Evolutionary conservation across 2,888 invertebrate species (phyloP).

Genomic region (Brachylomia viminalis): DNA sequence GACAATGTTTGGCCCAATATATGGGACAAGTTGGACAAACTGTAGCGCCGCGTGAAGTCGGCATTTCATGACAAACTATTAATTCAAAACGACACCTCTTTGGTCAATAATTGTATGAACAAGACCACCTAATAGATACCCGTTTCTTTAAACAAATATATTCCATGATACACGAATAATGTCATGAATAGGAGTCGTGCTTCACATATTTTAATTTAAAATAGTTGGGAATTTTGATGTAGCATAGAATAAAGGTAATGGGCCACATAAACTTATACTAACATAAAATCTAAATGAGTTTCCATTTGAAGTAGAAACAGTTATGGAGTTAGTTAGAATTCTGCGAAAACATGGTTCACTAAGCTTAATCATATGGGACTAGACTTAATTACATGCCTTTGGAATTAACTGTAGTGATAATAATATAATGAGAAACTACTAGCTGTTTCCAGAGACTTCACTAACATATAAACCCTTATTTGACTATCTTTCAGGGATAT

Average conservation of each 20-base stretch:
- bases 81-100: conserved; percentile 49
- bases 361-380: conserved; percentile 19
- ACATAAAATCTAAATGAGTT: conserved; percentile 38
- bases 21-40: conserved; percentile 77
- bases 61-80: conserved; percentile 65
- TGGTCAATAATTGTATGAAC: conserved; percentile 29
- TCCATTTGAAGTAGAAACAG: conserved; percentile 19
- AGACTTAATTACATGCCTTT: conserved; percentile 31
- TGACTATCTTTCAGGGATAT: background rate
- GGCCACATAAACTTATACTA: conserved; percentile 32
- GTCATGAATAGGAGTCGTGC: conserved; percentile 38
- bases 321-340: conserved; percentile 11
- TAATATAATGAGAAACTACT: background rate
- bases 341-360: conserved; percentile 27
- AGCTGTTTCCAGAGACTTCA: background rate
- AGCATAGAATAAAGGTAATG: conserved; percentile 14
- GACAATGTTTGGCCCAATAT: conserved; percentile 42
- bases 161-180: conserved; percentile 32
- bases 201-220: conserved; percentile 50
- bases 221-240: conserved; percentile 16
- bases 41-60: conserved; percentile 86
- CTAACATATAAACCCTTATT: background rate
- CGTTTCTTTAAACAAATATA: conserved; percentile 31
- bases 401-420: conserved; percentile 14
- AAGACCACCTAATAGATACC: conserved; percentile 61